Percentiles rank a stretch among this genome's conserved stretches.
phyloP scores from a whole-genome alignment of 2,113 vertebrate species.

The Laticauda laticaudata region DNA sequence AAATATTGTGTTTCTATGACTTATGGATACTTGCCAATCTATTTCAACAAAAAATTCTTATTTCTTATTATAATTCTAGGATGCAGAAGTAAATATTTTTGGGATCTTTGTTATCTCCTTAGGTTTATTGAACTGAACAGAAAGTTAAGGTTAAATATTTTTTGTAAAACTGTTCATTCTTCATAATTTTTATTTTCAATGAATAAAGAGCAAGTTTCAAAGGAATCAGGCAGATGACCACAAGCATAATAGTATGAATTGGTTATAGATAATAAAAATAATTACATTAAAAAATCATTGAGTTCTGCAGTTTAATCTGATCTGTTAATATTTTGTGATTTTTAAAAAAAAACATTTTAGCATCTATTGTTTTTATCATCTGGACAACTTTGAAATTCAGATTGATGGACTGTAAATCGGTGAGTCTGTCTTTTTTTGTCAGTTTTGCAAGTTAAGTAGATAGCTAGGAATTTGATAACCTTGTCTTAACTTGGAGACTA shows the following conservation, averaged over 20 bases:
- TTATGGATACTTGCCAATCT: not conserved
- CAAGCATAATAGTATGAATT: not conserved
- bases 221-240: not conserved
- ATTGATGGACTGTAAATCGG: constrained; percentile 91
- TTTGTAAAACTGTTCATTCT: not conserved
- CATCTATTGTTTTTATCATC: constrained; percentile 93
- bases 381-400: constrained; percentile 97
- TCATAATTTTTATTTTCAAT: not conserved
- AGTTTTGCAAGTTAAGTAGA: not conserved
- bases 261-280: not conserved
- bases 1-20: not conserved
- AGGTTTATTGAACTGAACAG: not conserved
- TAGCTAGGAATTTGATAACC: not conserved
- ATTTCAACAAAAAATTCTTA: not conserved
- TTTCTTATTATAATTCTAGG: not conserved
- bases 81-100: not conserved
- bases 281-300: not conserved
- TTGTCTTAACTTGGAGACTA: not conserved
- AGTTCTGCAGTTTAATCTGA: not conserved
- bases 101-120: not conserved
- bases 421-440: constrained; percentile 63
- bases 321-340: constrained; percentile 30
- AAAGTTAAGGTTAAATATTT: not conserved
- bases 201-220: not conserved
- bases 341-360: constrained; percentile 63